A percentile compares a stretch with the other conserved stretches of the same genome.
phyloP scores from a whole-genome alignment of 2,888 invertebrate genomes.

The Papilio elwesi region DNA sequence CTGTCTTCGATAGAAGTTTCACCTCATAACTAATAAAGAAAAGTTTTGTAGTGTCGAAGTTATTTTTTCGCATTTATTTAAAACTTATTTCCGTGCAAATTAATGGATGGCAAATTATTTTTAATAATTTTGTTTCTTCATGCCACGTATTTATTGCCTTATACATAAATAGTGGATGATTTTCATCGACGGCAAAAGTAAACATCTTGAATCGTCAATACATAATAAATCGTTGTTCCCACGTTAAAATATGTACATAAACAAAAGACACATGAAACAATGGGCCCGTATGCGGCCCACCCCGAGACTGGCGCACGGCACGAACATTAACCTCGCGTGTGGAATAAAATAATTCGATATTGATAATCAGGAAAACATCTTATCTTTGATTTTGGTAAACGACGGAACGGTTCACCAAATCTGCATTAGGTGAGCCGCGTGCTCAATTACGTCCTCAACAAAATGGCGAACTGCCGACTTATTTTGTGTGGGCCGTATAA shows the following conservation, averaged over 20 bases:
- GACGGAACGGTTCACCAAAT: too few species aligned
- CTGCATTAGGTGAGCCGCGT: too few species aligned
- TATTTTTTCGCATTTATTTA: too few species aligned
- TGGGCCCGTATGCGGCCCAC: slow-evolving; percentile 78
- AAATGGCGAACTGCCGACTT: too few species aligned
- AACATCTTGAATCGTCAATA: slow-evolving; percentile 41
- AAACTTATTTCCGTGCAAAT: too few species aligned
- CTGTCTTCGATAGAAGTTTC: too few species aligned
- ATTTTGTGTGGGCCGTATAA: too few species aligned
- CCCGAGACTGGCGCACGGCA: slow-evolving; percentile 53
- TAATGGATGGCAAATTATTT: neutral
- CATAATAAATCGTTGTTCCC: slow-evolving; percentile 60
- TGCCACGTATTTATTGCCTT: neutral
- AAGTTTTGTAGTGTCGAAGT: too few species aligned
- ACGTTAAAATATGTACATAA: slow-evolving; percentile 59
- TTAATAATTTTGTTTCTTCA: neutral
- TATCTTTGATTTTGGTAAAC: neutral
- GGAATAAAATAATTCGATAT: slow-evolving; percentile 37
- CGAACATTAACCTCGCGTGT: slow-evolving; percentile 61
- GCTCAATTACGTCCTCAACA: too few species aligned
- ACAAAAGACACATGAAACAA: slow-evolving; percentile 66
- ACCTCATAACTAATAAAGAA: too few species aligned
- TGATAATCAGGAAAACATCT: slow-evolving; percentile 17
- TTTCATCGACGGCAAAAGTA: slow-evolving; percentile 35
- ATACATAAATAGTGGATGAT: neutral